These are phyloP conservation scores for Turdus rufiventris DNA, from an alignment of 2,113 vertebrate genomes.

Conservation along the genomic window DNA sequence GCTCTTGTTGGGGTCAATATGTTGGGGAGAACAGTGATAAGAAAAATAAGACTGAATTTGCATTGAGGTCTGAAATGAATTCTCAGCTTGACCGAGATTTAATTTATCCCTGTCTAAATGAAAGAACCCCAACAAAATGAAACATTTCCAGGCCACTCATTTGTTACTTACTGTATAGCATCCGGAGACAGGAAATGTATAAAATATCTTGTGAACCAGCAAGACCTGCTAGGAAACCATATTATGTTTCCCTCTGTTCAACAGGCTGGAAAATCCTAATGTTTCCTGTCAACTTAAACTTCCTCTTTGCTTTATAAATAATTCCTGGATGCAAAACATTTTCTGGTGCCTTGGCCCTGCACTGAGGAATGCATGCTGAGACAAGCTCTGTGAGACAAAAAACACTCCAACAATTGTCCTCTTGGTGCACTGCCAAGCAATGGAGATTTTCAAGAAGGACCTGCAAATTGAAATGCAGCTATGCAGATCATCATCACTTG, in stretches of 20 bases:
- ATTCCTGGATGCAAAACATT: slow-evolving; percentile 33
- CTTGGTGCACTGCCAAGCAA: background rate
- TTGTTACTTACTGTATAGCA: background rate
- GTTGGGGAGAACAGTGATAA: background rate
- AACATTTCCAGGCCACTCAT: background rate
- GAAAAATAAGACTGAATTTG: background rate
- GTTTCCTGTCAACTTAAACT: slow-evolving; percentile 39
- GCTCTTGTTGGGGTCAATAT: background rate
- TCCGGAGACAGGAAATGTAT: background rate
- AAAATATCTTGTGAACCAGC: background rate
- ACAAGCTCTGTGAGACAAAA: background rate
- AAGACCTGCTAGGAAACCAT: background rate
- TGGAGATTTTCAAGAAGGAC: background rate
- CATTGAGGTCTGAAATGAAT: background rate
- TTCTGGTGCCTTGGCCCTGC: background rate
- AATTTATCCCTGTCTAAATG: background rate
- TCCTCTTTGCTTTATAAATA: slow-evolving; percentile 37
- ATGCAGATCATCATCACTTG: background rate
- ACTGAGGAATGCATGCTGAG: background rate
- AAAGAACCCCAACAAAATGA: fast-evolving
- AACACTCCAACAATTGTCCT: background rate
- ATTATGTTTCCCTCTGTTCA: background rate
- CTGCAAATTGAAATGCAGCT: background rate
- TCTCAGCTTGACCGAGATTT: background rate
- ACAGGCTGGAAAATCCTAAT: slow-evolving; percentile 19